Evolutionary conservation across 2,113 vertebrate genomes (phyloP).

Genomic region (Callorhinus ursinus): DNA sequence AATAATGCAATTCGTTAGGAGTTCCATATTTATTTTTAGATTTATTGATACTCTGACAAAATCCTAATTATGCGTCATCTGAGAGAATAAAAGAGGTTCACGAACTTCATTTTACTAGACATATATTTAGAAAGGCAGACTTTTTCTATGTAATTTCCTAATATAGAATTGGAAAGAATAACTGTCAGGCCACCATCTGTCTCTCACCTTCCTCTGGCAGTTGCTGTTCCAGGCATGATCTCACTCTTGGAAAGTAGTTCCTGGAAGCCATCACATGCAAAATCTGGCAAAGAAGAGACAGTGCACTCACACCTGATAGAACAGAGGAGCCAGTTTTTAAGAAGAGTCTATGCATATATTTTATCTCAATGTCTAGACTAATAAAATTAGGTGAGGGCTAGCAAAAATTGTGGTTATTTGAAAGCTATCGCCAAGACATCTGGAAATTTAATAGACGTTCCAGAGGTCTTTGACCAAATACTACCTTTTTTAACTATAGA

Average conservation of each 20-base stretch:
- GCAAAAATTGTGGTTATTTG: neutral
- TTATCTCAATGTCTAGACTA: constrained; percentile 33
- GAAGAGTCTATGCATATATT: neutral
- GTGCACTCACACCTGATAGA: neutral
- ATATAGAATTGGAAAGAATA: neutral
- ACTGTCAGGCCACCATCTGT: neutral
- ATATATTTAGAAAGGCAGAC: neutral
- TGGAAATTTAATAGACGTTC: constrained; percentile 38
- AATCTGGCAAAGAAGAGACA: constrained; percentile 23
- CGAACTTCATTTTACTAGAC: constrained; percentile 18
- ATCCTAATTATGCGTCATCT: neutral
- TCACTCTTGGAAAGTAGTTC: constrained; percentile 39
- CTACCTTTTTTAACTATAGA: neutral
- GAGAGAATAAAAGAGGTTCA: neutral
- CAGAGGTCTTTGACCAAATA: neutral
- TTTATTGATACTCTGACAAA: constrained; percentile 32
- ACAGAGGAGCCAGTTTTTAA: neutral
- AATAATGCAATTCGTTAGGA: neutral
- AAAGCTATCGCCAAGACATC: constrained; percentile 15
- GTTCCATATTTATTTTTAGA: neutral
- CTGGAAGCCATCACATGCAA: constrained; percentile 63
- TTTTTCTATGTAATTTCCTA: neutral
- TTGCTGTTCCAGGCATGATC: neutral
- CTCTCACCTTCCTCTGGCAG: constrained; percentile 35
- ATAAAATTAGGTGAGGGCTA: constrained; percentile 7